These are phyloP conservation scores for Naja naja DNA, from an alignment of 2,113 vertebrate genomes.

Conservation along the genomic window DNA sequence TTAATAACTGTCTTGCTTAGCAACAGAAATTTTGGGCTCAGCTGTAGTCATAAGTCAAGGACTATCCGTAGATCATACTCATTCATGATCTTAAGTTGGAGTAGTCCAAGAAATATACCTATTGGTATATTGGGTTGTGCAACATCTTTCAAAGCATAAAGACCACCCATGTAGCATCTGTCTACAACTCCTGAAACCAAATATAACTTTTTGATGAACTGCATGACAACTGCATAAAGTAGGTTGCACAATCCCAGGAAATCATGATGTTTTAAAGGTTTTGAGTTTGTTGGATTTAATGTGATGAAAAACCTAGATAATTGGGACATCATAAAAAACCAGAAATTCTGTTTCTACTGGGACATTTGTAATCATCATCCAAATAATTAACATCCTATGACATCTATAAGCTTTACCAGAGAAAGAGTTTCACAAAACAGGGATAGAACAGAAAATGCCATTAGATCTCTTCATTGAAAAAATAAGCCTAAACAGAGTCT, in stretches of 20 bases:
- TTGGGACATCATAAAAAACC: neutral
- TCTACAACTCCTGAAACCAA: neutral
- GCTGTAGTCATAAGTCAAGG: neutral
- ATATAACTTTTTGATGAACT: neutral
- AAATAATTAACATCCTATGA: neutral
- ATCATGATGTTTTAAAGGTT: neutral
- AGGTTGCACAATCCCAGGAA: neutral
- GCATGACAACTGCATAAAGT: neutral
- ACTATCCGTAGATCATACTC: too few relatives aligned
- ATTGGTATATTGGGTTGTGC: neutral
- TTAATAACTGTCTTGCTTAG: neutral
- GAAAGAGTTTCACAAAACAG: neutral
- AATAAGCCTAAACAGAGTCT: neutral
- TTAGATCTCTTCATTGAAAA: neutral
- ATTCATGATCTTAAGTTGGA: neutral
- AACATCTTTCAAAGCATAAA: neutral
- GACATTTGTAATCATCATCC: neutral
- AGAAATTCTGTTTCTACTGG: neutral
- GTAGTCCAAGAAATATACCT: neutral
- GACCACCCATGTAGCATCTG: neutral
- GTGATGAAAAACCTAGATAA: neutral
- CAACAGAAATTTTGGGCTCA: neutral
- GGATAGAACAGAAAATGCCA: neutral
- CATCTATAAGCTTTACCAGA: neutral
- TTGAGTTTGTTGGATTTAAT: neutral